Percentiles rank a stretch among this genome's conserved stretches.
Conservation (phyloP, 2,113 vertebrate genomes). For the Eptesicus fuscus region DNA sequence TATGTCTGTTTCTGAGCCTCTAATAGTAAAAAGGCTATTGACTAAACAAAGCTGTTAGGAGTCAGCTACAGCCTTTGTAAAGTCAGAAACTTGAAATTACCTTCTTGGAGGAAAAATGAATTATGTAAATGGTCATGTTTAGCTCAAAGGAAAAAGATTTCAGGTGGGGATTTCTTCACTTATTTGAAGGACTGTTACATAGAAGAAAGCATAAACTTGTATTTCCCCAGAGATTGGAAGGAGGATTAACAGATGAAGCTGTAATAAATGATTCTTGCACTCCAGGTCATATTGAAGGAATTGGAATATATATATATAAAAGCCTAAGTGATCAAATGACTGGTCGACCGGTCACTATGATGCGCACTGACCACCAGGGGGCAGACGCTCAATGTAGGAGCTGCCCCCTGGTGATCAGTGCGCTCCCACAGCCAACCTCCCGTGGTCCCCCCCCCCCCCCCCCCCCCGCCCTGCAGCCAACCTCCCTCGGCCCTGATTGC, state of each 20-base stretch:
- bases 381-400: too few relatives aligned
- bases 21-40: not conserved
- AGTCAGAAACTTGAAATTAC: not conserved
- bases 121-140: not conserved
- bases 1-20: not conserved
- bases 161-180: not conserved
- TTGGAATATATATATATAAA: not conserved
- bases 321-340: too few relatives aligned
- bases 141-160: not conserved
- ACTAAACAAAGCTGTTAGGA: not conserved
- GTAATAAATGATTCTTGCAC: not conserved
- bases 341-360: too few relatives aligned
- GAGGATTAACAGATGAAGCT: not conserved
- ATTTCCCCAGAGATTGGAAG: not conserved
- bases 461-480: too few relatives aligned
- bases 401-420: too few relatives aligned
- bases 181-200: not conserved
- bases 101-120: not conserved
- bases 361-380: rapidly evolving
- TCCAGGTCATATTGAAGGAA: not conserved
- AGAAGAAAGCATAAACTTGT: not conserved
- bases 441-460: too few relatives aligned
- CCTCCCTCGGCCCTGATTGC: too few relatives aligned
- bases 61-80: not conserved
- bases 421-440: too few relatives aligned